These are phyloP conservation scores for Apogon talboti DNA, from an alignment of 2,797 vertebrate species.

Conservation along the genomic window DNA sequence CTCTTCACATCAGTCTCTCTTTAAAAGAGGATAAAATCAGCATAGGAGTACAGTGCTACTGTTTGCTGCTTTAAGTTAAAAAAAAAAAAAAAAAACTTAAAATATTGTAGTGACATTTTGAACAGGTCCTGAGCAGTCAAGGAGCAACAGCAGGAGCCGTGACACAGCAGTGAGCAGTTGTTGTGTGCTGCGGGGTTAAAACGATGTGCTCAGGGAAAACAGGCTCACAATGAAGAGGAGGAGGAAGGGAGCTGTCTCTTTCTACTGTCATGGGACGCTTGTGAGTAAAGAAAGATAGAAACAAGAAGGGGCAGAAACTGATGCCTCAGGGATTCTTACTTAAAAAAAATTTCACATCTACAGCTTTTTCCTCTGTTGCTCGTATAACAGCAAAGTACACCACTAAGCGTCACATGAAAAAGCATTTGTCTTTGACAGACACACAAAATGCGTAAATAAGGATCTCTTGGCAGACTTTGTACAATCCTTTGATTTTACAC, in stretches of 20 bases:
- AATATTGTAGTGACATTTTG: neutral
- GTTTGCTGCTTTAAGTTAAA: neutral
- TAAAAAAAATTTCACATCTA: neutral
- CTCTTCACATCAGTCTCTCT: neutral
- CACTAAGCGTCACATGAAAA: too few relatives aligned
- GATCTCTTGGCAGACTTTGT: neutral
- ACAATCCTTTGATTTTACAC: neutral
- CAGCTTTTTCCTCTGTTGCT: neutral
- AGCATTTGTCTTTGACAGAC: too few relatives aligned
- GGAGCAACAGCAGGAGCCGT: neutral
- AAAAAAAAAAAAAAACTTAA: too few relatives aligned
- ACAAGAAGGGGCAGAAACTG: neutral
- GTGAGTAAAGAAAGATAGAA: neutral
- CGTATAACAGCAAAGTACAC: neutral
- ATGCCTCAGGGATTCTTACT: neutral
- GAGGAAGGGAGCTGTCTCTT: conserved; percentile 4
- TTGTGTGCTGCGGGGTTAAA: neutral
- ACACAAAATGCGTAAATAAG: neutral
- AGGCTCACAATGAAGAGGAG: neutral
- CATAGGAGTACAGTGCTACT: neutral
- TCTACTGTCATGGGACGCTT: conserved; percentile 8
- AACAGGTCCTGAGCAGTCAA: neutral
- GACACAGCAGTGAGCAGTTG: neutral
- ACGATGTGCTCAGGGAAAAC: neutral
- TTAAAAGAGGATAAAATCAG: conserved; percentile 1